Evolutionary conservation across 2,797 vertebrate species (phyloP), one percentile per base, ranked within the genome.

Genomic region (Cynopterus sphinx): DNA sequence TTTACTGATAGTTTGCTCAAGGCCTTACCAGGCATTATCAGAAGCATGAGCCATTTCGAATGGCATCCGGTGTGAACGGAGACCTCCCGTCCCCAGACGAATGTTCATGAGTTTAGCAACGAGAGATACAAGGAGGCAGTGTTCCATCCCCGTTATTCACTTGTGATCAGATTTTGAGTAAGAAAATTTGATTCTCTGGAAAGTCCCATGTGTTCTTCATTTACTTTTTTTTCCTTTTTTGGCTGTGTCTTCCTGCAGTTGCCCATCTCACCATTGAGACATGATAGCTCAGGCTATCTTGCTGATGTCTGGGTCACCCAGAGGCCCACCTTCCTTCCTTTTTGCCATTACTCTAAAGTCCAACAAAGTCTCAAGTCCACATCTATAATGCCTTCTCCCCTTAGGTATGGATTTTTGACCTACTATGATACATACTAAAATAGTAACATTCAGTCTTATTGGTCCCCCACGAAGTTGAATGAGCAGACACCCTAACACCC

Each of bases 1-100:
- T 94, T 91, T 71, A 83, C 16, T 46, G 61, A 75, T 85, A 31
- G 31, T 79, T 90, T 95, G 86, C 59, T 90, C 84, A 95, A 65
- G 87, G 68, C 83, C 85, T 68, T 49, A 13, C 43, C 55, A 53
- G 81, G 46, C 77, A 67, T 63, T 28, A 22, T 33, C 81, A 65
- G 92, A 86, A 87, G 87, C 63, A 79, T 81, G 86, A 97, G 86
- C 57, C 85, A 49, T 84, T 71, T 59, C 10, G 21, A 49, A 67
- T 41, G 43, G 78, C 28, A 41, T 79, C 91, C 83, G 70, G 87
- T 61, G 49, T 39, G 83, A 71, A n/a, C 89, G 55, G 67, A 85
- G 75, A n/a, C n/a, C 31, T 87, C 49, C 94, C 88, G 28, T 36
- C 87, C 53, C 94, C 88, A 67, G 90, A 39, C 5, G 70, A 85